Base-by-base conservation (phyloP, 2,113 vertebrate species). In the Myiopsitta monachus region DNA sequence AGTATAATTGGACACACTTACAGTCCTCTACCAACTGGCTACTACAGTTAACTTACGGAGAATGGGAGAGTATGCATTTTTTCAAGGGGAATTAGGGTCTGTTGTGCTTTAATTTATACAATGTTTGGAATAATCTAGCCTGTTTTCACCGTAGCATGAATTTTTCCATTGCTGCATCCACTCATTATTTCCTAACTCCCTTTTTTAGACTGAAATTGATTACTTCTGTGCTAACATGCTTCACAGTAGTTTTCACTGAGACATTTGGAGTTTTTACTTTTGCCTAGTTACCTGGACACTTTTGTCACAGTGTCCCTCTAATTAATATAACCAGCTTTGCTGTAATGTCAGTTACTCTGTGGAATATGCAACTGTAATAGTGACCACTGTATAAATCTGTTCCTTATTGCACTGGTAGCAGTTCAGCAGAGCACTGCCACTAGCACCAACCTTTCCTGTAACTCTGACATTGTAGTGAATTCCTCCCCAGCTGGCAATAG, bases 401-500 rank as follows among this genome's bases (percentile, higher is more conserved):
- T 95, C 62, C 44, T 55, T 92, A 57, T 36, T 13, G 3, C 49
- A 10, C 41, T 63, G 33, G 18, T 83, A 79, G 57, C 49, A 78
- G 23, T 47, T 57, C 63, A 82, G 52, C 46, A 91, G 66, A 62
- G 28, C 38, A 43, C 67, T 87, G 88, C 72, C 57, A 83, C 81
- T 57, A 76, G 74, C 72, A 91, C 49, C 70, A 59, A 80, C 69
- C 88, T 91, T 94, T 13, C 59, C 81, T 91, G 38, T 77, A 66
- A 82, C 84, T 94, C 80, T 88, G 68, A 84, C 47, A 44, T 41
- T 1, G 2, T 52, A 44, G 62, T 62, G 19, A 92, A 91, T 94
- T 90, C 66, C 38, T 92, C 94, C 88, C 83, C 36, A 77, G 7
- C 44, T 89, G 74, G 31, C 83, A 94, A 57, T 87, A 95, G 64